phyloP scores from a whole-genome alignment of 2,888 invertebrate species.

The Crossocerus cetratus region DNA sequence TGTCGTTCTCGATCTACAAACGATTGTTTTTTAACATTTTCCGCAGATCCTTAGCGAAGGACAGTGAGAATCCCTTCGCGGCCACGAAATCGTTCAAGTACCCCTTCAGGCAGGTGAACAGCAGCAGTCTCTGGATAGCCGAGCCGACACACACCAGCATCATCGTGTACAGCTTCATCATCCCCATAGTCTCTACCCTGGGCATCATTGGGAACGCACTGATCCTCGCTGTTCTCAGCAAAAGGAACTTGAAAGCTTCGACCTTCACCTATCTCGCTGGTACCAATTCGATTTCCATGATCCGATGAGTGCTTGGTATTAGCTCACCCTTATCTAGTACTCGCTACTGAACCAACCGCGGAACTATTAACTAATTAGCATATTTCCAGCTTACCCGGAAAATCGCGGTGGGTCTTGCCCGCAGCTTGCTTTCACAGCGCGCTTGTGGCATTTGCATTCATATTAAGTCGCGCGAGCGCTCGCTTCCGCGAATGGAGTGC shows the following conservation, averaged over 20 bases:
- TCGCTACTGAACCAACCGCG: too few species aligned
- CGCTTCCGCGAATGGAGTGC: too few species aligned
- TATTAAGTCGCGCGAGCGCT: too few species aligned
- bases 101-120: not conserved
- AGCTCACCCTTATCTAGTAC: too few species aligned
- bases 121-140: constrained; percentile 34
- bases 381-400: too few species aligned
- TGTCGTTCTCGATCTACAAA: not conserved
- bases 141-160: constrained; percentile 55
- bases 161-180: constrained; percentile 71
- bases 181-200: constrained; percentile 69
- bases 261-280: constrained; percentile 73
- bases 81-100: constrained; percentile 11
- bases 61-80: not conserved
- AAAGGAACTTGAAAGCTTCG: constrained; percentile 67
- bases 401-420: too few species aligned
- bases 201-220: constrained; percentile 71
- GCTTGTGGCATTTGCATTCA: too few species aligned
- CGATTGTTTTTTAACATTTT: not conserved
- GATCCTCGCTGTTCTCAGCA: constrained; percentile 66
- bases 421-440: too few species aligned
- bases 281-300: constrained; percentile 26
- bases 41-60: constrained; percentile 1
- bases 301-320: too few species aligned
- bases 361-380: too few species aligned